phyloP scores from a whole-genome alignment of 1,140 invertebrate genomes.

The Drosophila fuyamai region DNA sequence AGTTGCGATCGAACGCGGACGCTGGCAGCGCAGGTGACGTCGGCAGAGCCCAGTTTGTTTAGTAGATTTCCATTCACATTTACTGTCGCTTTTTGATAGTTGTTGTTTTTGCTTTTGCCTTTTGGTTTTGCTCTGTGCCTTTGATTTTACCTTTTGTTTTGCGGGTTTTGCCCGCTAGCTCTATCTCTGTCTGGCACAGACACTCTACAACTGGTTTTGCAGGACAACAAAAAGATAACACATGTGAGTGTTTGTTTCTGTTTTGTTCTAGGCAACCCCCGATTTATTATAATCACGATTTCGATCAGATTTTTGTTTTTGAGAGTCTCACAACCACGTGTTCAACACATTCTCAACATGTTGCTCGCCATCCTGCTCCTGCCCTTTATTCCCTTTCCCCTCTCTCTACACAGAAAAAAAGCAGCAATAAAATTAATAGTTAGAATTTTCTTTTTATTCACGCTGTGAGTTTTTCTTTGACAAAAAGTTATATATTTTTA shows the following conservation, averaged over 20 bases:
- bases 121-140: constrained; percentile 21
- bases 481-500: too few relatives aligned
- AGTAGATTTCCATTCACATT: constrained; percentile 82
- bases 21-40: constrained; percentile 22
- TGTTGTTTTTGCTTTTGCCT: constrained; percentile 26
- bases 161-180: constrained; percentile 40
- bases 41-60: constrained; percentile 56
- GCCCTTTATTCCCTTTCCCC: neutral
- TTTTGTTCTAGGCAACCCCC: constrained; percentile 26
- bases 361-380: constrained; percentile 37
- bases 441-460: too few relatives aligned
- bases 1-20: constrained; percentile 51
- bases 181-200: constrained; percentile 12
- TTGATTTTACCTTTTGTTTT: constrained; percentile 32
- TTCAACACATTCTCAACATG: constrained; percentile 78
- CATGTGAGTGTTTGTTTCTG: constrained; percentile 24
- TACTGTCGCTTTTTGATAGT: constrained; percentile 79
- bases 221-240: constrained; percentile 53
- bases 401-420: neutral
- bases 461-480: too few relatives aligned
- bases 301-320: constrained; percentile 20
- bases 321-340: constrained; percentile 57
- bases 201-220: constrained; percentile 48
- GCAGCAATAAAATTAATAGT: neutral
- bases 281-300: constrained; percentile 36